Base-by-base conservation (phyloP, 2,888 invertebrate species). In the Labia minor region DNA sequence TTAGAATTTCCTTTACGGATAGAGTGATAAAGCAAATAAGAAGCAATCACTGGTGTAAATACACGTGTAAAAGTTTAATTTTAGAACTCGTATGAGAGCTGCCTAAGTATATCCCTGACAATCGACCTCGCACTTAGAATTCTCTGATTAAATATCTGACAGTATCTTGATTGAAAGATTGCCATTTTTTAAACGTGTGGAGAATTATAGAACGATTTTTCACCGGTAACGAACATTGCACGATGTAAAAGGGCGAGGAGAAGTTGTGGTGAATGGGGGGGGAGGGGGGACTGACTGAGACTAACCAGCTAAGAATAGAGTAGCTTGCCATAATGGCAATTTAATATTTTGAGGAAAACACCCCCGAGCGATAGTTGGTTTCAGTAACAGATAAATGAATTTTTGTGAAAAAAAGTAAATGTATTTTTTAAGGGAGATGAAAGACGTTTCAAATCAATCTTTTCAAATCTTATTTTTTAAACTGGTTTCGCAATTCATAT, bases 101-200 rank as follows among this genome's bases (percentile, higher is more conserved):
- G 14, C n/a, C 49, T 49, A 49, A 49, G 16, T 49, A 49, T 49
- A 49, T 49, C 49, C 49, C 16, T 49, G 16, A 49, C 49, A 14
- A 49, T 49, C 49, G 14, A 49, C 14, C 49, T 49, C 16, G 14
- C 3, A 49, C 49, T 49, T 49, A n/a, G 49, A n/a, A 49, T 49
- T 16, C 16, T 2, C n/a, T 49, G 49, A 49, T 49, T 49, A 49
- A 49, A 49, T 16, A 16, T 49, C 49, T 49, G 49, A 49, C 49
- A 49, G 49, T 49, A 49, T 49, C 49, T 49, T 49, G 49, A 49
- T 49, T 49, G 49, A 49, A 49, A 49, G 49, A 49, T 49, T 49
- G 49, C 49, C 49, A 49, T 49, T 49, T 49, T 49, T 49, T 49
- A 49, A 49, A 49, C 49, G 49, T 49, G 49, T 49, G 49, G 49